Evolutionary conservation across 2,888 invertebrate genomes (phyloP), one percentile per base, ranked within the genome.

Genomic region (Myathropa florea): DNA sequence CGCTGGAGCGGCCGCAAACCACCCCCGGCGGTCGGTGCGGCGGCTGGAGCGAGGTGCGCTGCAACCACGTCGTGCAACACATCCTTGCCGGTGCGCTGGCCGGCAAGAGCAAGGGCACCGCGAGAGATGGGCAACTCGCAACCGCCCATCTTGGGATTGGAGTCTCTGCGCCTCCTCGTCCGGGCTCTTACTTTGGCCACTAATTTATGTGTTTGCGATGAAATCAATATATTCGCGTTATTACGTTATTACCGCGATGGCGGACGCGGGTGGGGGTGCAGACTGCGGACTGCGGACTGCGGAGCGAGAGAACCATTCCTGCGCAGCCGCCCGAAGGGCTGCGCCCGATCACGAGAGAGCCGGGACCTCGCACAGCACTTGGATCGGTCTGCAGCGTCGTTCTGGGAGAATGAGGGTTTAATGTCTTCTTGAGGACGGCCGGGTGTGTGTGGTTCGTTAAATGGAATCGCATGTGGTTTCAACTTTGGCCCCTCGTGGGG

Each of bases 191-290:
- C 76, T 83, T 83, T 83, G 72, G 39, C 85, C 80, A 77, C 84
- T 88, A 88, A 88, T 88, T 88, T 88, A 88, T 88, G 88, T 86
- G 88, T 87, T 88, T 87, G 84, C 82, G 88, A 88, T 88, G 88
- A 88, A 88, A 88, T 88, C 88, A 84, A 88, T 88, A 88, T 87
- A 87, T 87, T 87, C 87, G 80, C 87, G 87, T 83, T 87, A 87
- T 87, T 87, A 83, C 87, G 80, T 83, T 87, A 87, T 83, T 87
- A 83, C 80, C 55, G 60, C 76, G 73, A 67, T 30, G 55, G 21
- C 33, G 55, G 26, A 61, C 24, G 63, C 60, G 55, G 46, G 53
- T 53, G 64, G 21, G 33, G 39, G 12, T n/a, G n/a, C n/a, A n/a
- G n/a, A n/a, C n/a, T n/a, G n/a, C 26, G 64, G 18, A n/a, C n/a